phyloP scores from a whole-genome alignment of 2,888 invertebrate genomes.

The Pammene aurita region DNA sequence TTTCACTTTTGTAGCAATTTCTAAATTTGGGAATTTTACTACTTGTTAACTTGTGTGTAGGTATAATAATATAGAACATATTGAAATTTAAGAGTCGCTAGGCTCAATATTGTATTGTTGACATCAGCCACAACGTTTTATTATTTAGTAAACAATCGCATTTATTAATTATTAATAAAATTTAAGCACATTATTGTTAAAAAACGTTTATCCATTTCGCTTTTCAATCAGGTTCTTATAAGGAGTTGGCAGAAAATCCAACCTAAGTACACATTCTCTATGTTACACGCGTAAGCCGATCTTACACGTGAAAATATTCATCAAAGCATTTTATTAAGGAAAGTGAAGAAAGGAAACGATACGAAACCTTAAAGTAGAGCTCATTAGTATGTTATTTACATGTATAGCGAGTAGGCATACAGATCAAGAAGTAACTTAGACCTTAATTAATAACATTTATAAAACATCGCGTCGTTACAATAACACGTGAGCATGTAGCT shows the following conservation, averaged over 20 bases:
- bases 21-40: background rate
- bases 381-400: background rate
- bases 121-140: too few species aligned
- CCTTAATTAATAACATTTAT: background rate
- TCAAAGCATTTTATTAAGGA: background rate
- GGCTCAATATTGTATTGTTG: too few species aligned
- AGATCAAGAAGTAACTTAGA: background rate
- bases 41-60: background rate
- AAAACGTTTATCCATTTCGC: too few species aligned
- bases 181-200: too few species aligned
- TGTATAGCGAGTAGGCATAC: background rate
- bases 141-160: too few species aligned
- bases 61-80: background rate
- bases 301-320: background rate
- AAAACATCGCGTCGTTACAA: background rate
- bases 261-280: background rate
- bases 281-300: background rate
- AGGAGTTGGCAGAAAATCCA: background rate
- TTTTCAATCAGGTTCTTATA: background rate
- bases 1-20: slow-evolving; percentile 10
- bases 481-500: too few species aligned
- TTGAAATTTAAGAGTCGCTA: too few species aligned
- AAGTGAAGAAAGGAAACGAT: background rate
- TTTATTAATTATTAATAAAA: too few species aligned
- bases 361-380: background rate